Evolutionary conservation across 2,113 vertebrate genomes (phyloP).

Genomic region (Pygoscelis antarcticus): DNA sequence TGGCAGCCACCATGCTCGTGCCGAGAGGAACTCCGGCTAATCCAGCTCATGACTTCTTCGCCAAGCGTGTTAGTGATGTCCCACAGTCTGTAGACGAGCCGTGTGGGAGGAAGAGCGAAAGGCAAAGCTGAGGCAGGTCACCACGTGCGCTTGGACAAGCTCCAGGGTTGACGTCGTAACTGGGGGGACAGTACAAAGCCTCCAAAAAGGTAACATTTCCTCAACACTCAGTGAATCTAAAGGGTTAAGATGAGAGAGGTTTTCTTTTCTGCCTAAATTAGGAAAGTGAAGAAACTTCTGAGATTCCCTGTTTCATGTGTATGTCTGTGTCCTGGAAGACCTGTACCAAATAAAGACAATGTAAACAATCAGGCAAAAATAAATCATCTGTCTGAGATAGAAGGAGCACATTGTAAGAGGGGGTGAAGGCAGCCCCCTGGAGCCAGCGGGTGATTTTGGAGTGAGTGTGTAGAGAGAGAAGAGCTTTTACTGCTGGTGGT

Average conservation of each 20-base stretch:
- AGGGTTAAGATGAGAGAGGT: neutral
- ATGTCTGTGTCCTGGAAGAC: neutral
- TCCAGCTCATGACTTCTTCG: neutral
- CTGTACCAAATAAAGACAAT: neutral
- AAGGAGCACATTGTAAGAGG: neutral
- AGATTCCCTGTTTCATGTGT: neutral
- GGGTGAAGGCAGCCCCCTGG: neutral
- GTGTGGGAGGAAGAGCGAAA: neutral
- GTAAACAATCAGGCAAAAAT: neutral
- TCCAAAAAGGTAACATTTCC: neutral
- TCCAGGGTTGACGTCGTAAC: neutral
- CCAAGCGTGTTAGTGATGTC: neutral
- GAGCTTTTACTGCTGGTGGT: neutral
- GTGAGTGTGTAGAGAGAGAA: neutral
- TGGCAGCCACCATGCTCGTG: fast-evolving
- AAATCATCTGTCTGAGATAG: neutral
- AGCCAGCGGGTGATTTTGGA: neutral
- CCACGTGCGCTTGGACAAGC: fast-evolving
- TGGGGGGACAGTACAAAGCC: neutral
- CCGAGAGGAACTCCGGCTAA: neutral
- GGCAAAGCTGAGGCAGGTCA: neutral
- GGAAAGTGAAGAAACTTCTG: neutral
- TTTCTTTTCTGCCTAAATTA: neutral
- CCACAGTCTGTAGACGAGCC: neutral
- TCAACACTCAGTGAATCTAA: neutral